phyloP scores from a whole-genome alignment of 2,888 invertebrate species.

The Norana najaformis region DNA sequence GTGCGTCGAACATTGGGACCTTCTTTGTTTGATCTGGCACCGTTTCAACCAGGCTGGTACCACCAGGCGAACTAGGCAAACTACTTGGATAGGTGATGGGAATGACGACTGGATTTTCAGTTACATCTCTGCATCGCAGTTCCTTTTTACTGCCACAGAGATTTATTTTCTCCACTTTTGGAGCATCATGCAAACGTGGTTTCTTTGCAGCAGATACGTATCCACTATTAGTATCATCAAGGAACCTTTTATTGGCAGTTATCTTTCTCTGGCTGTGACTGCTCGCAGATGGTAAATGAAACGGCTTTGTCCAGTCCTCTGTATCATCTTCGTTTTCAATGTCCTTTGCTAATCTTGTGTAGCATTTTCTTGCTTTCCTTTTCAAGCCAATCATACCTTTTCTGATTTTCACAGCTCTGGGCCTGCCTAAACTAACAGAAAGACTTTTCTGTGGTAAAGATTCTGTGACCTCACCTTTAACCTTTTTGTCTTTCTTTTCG shows the following conservation, averaged over 20 bases:
- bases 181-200: background rate
- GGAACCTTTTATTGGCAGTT: background rate
- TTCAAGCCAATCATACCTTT: background rate
- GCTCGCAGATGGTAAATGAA: background rate
- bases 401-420: background rate
- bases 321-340: background rate
- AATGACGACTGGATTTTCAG: background rate
- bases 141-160: background rate
- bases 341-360: background rate
- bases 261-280: slow-evolving; percentile 9
- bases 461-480: slow-evolving; percentile 35
- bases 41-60: background rate
- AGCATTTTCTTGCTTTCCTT: background rate
- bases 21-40: background rate
- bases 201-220: background rate
- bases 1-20: slow-evolving; percentile 38
- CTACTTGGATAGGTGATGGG: background rate
- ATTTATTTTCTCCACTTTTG: background rate
- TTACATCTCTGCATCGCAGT: background rate
- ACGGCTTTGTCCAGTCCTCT: background rate
- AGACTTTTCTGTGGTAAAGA: background rate
- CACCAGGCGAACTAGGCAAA: background rate
- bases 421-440: background rate
- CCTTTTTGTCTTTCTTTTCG: background rate
- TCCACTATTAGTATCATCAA: background rate